phyloP scores from a whole-genome alignment of 2,888 invertebrate genomes.

The Nephrotoma guestfalica region DNA sequence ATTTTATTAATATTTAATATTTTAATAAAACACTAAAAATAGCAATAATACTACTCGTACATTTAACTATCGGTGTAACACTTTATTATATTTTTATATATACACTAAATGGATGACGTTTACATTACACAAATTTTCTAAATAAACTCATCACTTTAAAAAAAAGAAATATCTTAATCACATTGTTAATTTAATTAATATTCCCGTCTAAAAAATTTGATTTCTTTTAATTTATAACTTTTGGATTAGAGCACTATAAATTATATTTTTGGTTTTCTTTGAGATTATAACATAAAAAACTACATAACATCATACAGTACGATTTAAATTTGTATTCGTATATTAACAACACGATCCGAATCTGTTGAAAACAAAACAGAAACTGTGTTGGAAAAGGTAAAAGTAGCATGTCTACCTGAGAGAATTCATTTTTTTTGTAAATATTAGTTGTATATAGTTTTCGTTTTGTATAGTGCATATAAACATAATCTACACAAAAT shows the following conservation, averaged over 20 bases:
- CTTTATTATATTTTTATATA: background rate
- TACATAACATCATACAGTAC: background rate
- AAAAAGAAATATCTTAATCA: background rate
- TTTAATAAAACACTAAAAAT: background rate
- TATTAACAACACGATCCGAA: background rate
- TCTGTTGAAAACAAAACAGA: constrained; percentile 4
- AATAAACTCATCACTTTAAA: background rate
- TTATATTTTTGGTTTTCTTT: too few species aligned
- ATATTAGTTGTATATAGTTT: background rate
- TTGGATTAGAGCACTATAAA: background rate
- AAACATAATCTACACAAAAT: background rate
- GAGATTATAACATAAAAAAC: background rate
- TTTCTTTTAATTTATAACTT: background rate
- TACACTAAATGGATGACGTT: background rate
- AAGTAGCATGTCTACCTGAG: constrained; percentile 4
- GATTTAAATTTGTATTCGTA: background rate
- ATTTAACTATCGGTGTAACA: background rate
- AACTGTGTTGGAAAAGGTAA: constrained; percentile 4
- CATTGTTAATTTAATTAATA: background rate
- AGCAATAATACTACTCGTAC: background rate
- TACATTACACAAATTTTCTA: background rate
- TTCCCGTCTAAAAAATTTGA: background rate
- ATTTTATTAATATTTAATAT: background rate
- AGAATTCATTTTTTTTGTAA: background rate
- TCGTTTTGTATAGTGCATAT: background rate